Conservation (phyloP, 2,113 vertebrate species). For the Archocentrus centrarchus region DNA sequence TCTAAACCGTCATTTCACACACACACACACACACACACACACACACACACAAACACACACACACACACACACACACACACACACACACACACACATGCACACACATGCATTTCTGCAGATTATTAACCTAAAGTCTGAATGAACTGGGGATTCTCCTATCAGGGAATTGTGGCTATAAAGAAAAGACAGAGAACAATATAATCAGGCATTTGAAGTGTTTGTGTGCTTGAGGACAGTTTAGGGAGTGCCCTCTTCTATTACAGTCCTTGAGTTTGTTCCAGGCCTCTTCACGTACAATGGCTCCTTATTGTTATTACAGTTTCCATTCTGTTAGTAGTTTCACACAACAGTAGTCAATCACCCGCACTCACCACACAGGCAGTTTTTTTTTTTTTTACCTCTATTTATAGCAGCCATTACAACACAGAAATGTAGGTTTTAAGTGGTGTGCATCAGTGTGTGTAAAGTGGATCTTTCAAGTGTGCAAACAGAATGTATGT, state of each 20-base stretch:
- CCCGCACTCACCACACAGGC: neutral
- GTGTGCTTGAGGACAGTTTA: constrained; percentile 28
- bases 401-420: neutral
- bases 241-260: constrained; percentile 39
- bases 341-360: neutral
- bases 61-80: neutral
- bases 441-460: neutral
- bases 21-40: neutral
- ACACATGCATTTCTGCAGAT: no score
- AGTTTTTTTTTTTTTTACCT: neutral
- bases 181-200: neutral
- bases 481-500: neutral
- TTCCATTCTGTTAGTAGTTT: constrained; percentile 36
- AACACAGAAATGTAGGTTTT: neutral
- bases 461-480: constrained; percentile 4
- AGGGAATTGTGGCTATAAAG: neutral
- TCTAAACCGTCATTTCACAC: neutral
- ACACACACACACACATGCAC: neutral
- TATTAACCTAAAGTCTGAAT: neutral
- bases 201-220: constrained; percentile 36
- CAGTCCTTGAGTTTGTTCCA: constrained; percentile 46
- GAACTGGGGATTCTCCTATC: neutral
- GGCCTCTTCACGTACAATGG: neutral
- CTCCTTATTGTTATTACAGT: constrained; percentile 41
- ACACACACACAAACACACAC: neutral